Conservation (phyloP, 2,888 invertebrate genomes). For the Acronicta psi region DNA sequence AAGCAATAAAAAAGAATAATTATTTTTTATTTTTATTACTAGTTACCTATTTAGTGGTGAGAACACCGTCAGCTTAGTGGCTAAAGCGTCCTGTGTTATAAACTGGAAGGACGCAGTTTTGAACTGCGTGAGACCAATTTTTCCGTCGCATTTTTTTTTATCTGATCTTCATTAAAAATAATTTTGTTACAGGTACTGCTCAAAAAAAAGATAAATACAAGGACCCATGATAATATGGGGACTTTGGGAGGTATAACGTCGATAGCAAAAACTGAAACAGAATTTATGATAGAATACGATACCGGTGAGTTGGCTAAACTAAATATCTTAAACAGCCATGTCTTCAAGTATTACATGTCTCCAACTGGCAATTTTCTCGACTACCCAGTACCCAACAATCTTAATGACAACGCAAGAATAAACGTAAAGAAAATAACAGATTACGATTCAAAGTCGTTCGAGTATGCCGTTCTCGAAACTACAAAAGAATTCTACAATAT, state of each 20-base stretch:
- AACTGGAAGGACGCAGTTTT: too few relatives aligned
- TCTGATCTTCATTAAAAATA: too few relatives aligned
- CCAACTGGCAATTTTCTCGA: slow-evolving; percentile 75
- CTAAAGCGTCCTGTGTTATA: too few relatives aligned
- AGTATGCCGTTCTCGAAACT: slow-evolving; percentile 67
- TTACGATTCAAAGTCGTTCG: slow-evolving; percentile 71
- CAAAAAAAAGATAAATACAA: not conserved
- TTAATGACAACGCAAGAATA: slow-evolving; percentile 75
- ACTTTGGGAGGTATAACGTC: slow-evolving; percentile 64
- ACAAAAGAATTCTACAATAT: slow-evolving; percentile 64
- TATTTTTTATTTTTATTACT: too few relatives aligned
- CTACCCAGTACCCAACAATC: slow-evolving; percentile 75
- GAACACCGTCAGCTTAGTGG: too few relatives aligned
- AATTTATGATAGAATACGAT: slow-evolving; percentile 70
- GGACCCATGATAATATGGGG: slow-evolving; percentile 38
- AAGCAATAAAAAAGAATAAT: too few relatives aligned
- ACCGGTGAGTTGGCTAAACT: slow-evolving; percentile 74
- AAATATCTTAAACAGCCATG: slow-evolving; percentile 77
- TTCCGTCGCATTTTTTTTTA: too few relatives aligned
- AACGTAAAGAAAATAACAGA: slow-evolving; percentile 69
- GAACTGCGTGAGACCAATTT: too few relatives aligned
- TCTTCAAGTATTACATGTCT: slow-evolving; percentile 81
- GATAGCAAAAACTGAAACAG: slow-evolving; percentile 68
- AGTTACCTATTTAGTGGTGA: too few relatives aligned
- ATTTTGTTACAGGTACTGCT: slow-evolving; percentile 28